phyloP scores from a whole-genome alignment of 2,113 vertebrate species.

The Melanerpes formicivorus region DNA sequence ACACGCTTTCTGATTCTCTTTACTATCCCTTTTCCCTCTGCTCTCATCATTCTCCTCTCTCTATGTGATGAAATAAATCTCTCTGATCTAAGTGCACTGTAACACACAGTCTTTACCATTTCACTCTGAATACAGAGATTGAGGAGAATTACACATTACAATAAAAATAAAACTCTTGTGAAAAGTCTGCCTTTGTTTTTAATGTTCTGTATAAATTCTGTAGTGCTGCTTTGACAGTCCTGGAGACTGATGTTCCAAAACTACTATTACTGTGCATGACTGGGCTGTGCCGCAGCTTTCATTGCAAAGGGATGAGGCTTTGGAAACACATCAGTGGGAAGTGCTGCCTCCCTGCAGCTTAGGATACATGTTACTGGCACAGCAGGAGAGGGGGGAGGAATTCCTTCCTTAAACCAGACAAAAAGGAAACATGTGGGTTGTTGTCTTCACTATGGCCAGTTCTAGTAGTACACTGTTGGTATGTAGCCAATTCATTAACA shows the following conservation, averaged over 20 bases:
- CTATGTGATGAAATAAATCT: conserved; percentile 19
- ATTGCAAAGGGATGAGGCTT: background rate
- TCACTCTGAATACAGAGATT: conserved; percentile 13
- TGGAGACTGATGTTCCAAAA: background rate
- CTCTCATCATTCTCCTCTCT: conserved; percentile 23
- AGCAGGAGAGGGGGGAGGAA: background rate
- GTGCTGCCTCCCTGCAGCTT: background rate
- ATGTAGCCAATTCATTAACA: background rate
- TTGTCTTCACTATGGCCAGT: background rate
- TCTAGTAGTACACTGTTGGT: background rate
- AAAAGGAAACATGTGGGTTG: background rate
- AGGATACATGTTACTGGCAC: background rate
- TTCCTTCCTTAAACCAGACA: background rate
- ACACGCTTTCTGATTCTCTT: conserved; percentile 20
- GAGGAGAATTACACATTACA: conserved; percentile 34
- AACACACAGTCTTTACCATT: background rate
- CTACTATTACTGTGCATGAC: background rate
- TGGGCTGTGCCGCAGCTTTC: background rate
- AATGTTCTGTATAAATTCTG: conserved; percentile 3
- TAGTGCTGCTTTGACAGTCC: background rate
- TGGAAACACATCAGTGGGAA: background rate
- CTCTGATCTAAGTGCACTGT: background rate
- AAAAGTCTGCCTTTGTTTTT: conserved; percentile 5
- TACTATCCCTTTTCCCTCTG: background rate
- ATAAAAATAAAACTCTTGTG: conserved; percentile 49